Evolutionary conservation across 2,888 invertebrate species (phyloP), one percentile per base, ranked within the genome.

Genomic region (Nomada hirtipes): DNA sequence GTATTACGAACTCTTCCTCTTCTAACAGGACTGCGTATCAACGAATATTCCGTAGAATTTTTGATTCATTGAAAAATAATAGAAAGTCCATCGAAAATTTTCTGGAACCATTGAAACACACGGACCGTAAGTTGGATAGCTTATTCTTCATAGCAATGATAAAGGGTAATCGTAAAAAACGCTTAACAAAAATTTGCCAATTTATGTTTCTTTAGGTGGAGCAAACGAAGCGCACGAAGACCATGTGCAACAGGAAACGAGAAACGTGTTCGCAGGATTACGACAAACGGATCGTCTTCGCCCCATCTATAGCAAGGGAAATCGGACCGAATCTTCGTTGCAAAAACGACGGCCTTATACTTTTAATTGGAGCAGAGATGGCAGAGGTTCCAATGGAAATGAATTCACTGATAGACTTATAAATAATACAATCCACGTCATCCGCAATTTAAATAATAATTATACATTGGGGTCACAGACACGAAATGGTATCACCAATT

Each of bases 1-100:
- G 61, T 36, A 20, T 42, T 7, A 36, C 52, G 61, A 67, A 47
- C 13, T 20, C 42, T 0, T 11, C 20, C 1, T 67, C 68, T 55
- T 76, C 47, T 4, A 82, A 79, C 2, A 76, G 15, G 13, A 75
- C 60, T 20, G 65, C 73, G 52, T 90, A 89, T 75, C 82, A 86
- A 29, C 84, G 74, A 47, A 82, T 89, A 53, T 73, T 88, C 57
- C 72, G 82, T 3, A 83, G 85, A 67, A 82, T 91, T 26, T 79
- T 89, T 47, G 83, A 87, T 60, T 91, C 91, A 2, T 73, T 91
- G 76, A 84, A 86, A 50, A 84, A 47, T 20, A 89, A 91, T 71
- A 89, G 83, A 52, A 77, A 82, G 61, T 82, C 87, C 29, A 90
- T 91, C 20, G 90, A 91, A 61, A 75, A 72, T 64, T 90, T 91